These are phyloP conservation scores for Latrodectus hesperus DNA, from an alignment of 2,888 invertebrate species.

Conservation along the genomic window DNA sequence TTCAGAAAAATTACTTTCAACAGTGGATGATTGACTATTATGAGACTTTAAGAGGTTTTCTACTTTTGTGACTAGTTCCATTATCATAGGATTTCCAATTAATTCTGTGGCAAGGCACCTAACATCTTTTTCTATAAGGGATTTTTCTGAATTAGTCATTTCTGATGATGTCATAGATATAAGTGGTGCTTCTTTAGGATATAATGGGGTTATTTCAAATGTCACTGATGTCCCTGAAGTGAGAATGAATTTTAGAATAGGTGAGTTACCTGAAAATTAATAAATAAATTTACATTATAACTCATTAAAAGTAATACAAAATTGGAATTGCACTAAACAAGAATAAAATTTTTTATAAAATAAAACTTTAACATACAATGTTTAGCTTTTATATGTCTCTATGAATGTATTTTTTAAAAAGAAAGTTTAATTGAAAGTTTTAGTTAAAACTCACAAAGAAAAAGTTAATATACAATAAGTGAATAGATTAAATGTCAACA, in stretches of 20 bases:
- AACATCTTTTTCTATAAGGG: conserved; percentile 11
- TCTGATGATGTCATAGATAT: conserved; percentile 36
- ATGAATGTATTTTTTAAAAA: too few relatives aligned
- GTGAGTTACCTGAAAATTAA: conserved; percentile 22
- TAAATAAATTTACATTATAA: not conserved
- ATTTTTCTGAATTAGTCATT: conserved; percentile 31
- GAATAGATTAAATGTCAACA: too few relatives aligned
- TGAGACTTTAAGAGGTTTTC: conserved; percentile 17
- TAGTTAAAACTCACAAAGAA: too few relatives aligned
- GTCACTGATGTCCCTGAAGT: conserved; percentile 6
- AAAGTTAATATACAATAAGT: too few relatives aligned
- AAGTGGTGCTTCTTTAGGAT: conserved; percentile 22
- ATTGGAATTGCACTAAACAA: too few relatives aligned
- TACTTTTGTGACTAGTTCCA: conserved; percentile 53
- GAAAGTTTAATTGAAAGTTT: too few relatives aligned
- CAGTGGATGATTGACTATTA: not conserved
- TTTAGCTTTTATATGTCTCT: too few relatives aligned
- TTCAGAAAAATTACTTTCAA: not conserved
- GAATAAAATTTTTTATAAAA: too few relatives aligned
- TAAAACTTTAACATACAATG: too few relatives aligned
- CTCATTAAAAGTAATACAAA: too few relatives aligned
- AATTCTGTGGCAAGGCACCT: conserved; percentile 21
- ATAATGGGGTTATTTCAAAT: conserved; percentile 39
- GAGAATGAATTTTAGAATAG: conserved; percentile 40
- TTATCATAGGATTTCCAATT: conserved; percentile 47